phyloP scores from a whole-genome alignment of 2,113 vertebrate species.

The Xenopus borealis region DNA sequence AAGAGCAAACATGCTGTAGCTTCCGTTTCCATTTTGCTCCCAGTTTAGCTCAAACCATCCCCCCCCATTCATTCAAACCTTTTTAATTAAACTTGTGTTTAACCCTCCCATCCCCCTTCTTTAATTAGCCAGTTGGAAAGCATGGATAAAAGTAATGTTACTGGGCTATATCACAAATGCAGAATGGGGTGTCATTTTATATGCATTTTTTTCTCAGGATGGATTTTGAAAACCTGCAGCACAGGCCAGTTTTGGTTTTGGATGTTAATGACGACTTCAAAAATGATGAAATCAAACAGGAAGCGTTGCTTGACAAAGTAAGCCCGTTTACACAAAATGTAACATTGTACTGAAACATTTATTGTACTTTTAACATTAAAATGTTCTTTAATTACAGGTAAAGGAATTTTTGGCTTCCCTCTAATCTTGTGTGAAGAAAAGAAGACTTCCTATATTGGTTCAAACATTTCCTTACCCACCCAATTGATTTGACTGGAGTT shows the following conservation, averaged over 20 bases:
- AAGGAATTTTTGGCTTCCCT: background rate
- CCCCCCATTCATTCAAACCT: too few species aligned
- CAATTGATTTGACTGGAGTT: too few species aligned
- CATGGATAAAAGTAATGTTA: background rate
- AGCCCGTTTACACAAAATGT: background rate
- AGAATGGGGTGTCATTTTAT: too few species aligned
- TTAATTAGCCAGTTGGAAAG: background rate
- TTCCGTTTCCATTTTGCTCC: too few species aligned
- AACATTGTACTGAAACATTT: background rate
- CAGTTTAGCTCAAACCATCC: too few species aligned
- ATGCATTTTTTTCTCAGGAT: conserved; percentile 54
- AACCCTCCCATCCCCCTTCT: too few species aligned
- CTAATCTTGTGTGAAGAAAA: background rate
- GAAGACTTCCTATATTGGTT: too few species aligned
- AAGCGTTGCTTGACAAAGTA: conserved; percentile 68
- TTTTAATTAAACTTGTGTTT: too few species aligned
- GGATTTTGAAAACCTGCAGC: conserved; percentile 74
- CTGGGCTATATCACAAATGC: too few species aligned
- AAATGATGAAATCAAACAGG: conserved; percentile 74
- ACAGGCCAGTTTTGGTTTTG: conserved; percentile 71
- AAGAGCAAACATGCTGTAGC: too few species aligned
- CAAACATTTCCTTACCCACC: too few species aligned
- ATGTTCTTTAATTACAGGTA: background rate
- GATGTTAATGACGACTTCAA: conserved; percentile 80
- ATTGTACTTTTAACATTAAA: background rate